phyloP scores from a whole-genome alignment of 2,888 invertebrate species.

The Pandemis cinnamomeana region DNA sequence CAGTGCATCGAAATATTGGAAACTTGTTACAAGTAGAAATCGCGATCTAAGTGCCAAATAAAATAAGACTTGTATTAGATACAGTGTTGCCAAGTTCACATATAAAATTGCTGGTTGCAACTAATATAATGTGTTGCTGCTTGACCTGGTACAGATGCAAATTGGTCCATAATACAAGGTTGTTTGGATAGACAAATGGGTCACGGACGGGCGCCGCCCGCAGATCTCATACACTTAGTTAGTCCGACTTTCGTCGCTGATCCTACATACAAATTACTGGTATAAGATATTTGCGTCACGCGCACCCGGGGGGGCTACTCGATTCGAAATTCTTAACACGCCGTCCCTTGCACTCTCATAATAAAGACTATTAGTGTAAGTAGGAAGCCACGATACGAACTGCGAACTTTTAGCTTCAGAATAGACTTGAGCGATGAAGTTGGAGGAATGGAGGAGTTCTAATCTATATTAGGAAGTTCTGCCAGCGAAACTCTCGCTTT shows the following conservation, averaged over 20 bases:
- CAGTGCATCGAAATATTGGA: no score
- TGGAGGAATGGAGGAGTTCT: neutral
- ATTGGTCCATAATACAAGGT: conserved; percentile 1
- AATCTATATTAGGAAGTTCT: neutral
- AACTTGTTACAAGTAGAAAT: no score
- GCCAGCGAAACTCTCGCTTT: no score
- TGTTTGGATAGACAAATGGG: neutral
- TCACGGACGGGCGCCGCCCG: conserved; percentile 7
- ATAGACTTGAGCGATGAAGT: neutral
- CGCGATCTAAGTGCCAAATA: no score
- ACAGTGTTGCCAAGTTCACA: neutral
- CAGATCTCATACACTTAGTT: neutral
- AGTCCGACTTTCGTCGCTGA: neutral
- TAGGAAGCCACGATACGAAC: no score
- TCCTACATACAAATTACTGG: conserved; percentile 2
- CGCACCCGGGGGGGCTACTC: neutral
- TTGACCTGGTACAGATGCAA: neutral
- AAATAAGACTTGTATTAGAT: neutral
- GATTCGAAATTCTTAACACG: no score
- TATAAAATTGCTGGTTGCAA: neutral
- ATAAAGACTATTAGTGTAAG: no score
- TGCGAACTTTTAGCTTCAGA: no score
- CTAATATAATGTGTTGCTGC: neutral
- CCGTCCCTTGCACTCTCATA: no score
- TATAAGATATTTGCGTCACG: neutral